These are phyloP conservation scores for Myiozetetes cayanensis DNA, from an alignment of 2,113 vertebrate genomes.

Conservation along the genomic window DNA sequence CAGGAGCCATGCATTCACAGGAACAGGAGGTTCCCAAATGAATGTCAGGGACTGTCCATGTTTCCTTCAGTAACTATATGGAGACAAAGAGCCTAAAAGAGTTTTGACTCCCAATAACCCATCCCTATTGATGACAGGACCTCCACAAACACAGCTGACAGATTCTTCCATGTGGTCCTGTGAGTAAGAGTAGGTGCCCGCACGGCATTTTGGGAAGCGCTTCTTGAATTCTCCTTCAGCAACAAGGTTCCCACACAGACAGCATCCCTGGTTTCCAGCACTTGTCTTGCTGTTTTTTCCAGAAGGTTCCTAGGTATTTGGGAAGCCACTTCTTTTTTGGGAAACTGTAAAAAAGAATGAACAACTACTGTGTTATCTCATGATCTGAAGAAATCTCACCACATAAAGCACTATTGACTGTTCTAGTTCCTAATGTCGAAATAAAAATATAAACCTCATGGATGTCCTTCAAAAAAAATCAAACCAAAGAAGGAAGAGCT, in stretches of 20 bases:
- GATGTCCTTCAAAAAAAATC: neutral
- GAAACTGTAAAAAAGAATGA: neutral
- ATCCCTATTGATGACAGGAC: fast-evolving
- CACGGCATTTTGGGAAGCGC: neutral
- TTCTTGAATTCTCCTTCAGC: neutral
- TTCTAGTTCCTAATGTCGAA: neutral
- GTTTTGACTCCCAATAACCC: neutral
- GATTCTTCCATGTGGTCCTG: fast-evolving
- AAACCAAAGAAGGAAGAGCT: neutral
- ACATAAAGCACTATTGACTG: neutral
- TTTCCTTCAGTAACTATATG: neutral
- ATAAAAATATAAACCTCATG: neutral
- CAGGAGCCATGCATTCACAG: neutral
- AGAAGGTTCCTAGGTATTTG: neutral
- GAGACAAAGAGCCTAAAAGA: neutral
- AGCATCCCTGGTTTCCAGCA: neutral
- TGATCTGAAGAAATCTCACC: neutral
- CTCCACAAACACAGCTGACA: neutral
- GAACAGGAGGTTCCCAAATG: neutral
- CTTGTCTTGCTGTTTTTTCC: neutral
- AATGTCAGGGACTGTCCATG: fast-evolving
- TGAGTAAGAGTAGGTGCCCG: neutral
- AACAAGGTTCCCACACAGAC: neutral
- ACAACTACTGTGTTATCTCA: neutral
- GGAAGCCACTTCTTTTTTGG: neutral